Conservation (phyloP, 1,140 invertebrate genomes). For the Brachionus angularis region DNA sequence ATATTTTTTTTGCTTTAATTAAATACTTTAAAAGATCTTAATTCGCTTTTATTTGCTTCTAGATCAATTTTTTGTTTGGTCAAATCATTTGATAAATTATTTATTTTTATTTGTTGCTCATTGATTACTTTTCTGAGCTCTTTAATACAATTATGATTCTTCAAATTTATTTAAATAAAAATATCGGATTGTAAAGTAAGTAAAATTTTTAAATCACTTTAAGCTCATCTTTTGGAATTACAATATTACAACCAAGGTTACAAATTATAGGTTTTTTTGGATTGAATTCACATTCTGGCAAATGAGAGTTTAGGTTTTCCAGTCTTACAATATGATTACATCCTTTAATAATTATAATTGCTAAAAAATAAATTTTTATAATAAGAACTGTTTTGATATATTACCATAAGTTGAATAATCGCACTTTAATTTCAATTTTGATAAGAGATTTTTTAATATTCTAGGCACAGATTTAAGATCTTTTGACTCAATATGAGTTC, state of each 20-base stretch:
- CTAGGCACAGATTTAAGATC: conserved; percentile 32
- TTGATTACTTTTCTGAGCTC: conserved; percentile 78
- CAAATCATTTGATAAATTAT: conserved; percentile 66
- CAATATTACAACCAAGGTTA: conserved; percentile 82
- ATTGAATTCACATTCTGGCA: conserved; percentile 87
- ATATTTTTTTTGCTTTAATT: no score
- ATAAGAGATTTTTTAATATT: conserved; percentile 31
- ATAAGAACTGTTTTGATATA: background rate
- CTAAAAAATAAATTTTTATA: background rate
- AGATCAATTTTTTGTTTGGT: conserved; percentile 81
- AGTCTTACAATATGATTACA: conserved; percentile 78
- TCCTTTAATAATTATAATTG: conserved; percentile 59
- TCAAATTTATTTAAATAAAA: background rate
- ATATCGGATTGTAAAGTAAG: background rate
- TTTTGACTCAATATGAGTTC: conserved; percentile 18
- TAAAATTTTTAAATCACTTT: conserved; percentile 60
- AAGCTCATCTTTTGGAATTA: conserved; percentile 88
- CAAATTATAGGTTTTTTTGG: conserved; percentile 86
- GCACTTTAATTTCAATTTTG: conserved; percentile 9
- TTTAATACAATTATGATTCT: conserved; percentile 84
- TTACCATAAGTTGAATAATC: conserved; percentile 13
- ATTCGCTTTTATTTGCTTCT: conserved; percentile 84
- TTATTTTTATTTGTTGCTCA: conserved; percentile 68
- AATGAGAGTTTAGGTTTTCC: conserved; percentile 73
- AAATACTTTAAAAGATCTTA: conserved; percentile 58